Percentiles rank a stretch among this genome's conserved stretches.
Conservation (phyloP, 2,888 invertebrate genomes). For the Cyaniris semiargus region DNA sequence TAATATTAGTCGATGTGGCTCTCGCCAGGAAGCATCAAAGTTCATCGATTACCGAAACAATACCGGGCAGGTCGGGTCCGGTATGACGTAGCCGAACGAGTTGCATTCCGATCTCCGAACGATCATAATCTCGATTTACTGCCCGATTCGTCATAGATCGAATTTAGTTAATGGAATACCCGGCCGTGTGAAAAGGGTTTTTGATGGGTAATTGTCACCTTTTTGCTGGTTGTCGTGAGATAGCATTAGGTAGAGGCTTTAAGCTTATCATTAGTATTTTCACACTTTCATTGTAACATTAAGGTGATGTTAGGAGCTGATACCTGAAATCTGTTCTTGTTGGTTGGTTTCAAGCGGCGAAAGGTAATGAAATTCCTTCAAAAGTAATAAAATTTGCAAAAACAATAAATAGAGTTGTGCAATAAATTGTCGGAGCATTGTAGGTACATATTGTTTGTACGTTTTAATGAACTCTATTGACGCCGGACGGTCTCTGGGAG, state of each 20-base stretch:
- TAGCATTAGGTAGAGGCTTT: not conserved
- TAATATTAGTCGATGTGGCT: not conserved
- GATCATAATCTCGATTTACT: constrained; percentile 77
- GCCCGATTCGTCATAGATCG: constrained; percentile 77
- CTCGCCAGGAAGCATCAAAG: not conserved
- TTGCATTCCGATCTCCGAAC: constrained; percentile 75
- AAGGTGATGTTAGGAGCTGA: not conserved
- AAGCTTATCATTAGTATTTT: not conserved
- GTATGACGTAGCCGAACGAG: constrained; percentile 79
- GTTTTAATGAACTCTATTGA: constrained; percentile 10
- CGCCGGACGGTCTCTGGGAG: not conserved
- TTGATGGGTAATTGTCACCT: constrained; percentile 34
- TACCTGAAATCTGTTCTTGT: not conserved
- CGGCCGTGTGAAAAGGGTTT: constrained; percentile 64
- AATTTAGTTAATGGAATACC: constrained; percentile 77
- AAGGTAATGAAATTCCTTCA: not conserved
- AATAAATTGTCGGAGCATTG: constrained; percentile 2
- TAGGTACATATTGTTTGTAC: not conserved
- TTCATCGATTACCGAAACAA: constrained; percentile 36
- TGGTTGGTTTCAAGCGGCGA: not conserved
- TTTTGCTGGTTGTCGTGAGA: constrained; percentile 18
- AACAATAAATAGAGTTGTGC: not conserved
- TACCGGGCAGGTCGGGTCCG: constrained; percentile 46
- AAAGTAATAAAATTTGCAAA: not conserved
- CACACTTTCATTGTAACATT: not conserved